These are phyloP conservation scores for Incurvaria masculella DNA, from an alignment of 2,888 invertebrate species.

Conservation along the genomic window DNA sequence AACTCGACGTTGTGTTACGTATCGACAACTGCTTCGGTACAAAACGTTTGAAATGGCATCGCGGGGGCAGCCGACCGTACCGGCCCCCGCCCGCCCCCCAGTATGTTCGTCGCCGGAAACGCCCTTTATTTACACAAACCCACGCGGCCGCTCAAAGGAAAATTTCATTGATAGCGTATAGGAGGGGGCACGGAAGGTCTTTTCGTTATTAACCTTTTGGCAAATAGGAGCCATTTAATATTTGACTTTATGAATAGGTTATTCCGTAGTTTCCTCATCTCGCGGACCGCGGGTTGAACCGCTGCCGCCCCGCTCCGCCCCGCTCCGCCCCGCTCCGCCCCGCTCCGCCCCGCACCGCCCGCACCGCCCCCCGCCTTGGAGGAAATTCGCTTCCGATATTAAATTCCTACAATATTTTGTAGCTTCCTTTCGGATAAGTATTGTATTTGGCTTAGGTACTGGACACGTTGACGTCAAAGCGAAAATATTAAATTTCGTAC, in stretches of 20 bases:
- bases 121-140: constrained; percentile 38
- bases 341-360: neutral
- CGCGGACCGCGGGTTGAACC: neutral
- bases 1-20: neutral
- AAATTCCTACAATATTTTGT: neutral
- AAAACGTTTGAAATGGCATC: neutral
- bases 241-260: constrained; percentile 18
- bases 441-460: neutral
- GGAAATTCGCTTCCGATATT: neutral
- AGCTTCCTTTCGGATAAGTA: neutral
- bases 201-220: constrained; percentile 26
- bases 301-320: neutral
- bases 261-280: constrained; percentile 1
- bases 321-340: neutral
- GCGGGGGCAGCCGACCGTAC: neutral
- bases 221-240: constrained; percentile 35
- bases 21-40: neutral
- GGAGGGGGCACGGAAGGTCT: constrained; percentile 30
- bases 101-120: constrained; percentile 42
- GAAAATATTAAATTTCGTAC: neutral
- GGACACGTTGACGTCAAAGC: neutral
- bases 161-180: constrained; percentile 32
- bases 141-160: constrained; percentile 33
- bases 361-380: neutral
- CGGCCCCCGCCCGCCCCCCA: constrained; percentile 4